Base-by-base conservation (phyloP, 2,888 invertebrate species). In the Tolmerus cingulatus region DNA sequence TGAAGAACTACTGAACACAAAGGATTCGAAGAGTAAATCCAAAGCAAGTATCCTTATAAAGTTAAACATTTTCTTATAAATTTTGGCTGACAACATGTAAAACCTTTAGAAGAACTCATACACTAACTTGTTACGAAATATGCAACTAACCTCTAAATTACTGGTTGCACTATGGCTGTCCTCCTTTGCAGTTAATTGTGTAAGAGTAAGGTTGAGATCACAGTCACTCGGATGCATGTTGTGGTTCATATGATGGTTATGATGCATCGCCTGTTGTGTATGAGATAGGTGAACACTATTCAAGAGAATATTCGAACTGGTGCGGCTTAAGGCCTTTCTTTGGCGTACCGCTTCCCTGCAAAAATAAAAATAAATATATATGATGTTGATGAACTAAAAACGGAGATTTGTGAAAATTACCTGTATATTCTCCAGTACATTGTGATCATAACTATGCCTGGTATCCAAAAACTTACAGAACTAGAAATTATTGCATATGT, bases 381-480 rank as follows among this genome's bases (percentile, higher is more conserved):
- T 43, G 1, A 37, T 1, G 30, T 19, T 37, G 23, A 77, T 76
- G 87, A 57, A 74, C 37, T 79, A 9, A 3, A 51, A 27, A 16
- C 55, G 81, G 9, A 12, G 2, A 66, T 23, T 66, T 27, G 12
- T 27, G 2, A 12, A 40, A 91, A 91, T 91, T 90, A 93, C 93
- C 92, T 94, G 91, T 95, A 96, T 91, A 97, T 97, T 90, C 96
- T 94, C 93, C 95, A 97, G 93, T 98, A 98, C 96, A 97, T 98
- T 77, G 96, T 96, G 90, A 98, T 95, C 98, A 98, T 98, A 43
- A 98, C 97, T 87, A 97, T 92, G 89, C 97, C 97, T 5, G 98
- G 98, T 92, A 98, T 97, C 97, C 98, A 98, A 92, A 98, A 98
- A 46, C 97, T 97, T 57, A 98, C 96, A 89, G 97, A 96, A 87